These are phyloP conservation scores for Phaethornis superciliosus DNA, from an alignment of 2,113 vertebrate species.

Conservation along the genomic window DNA sequence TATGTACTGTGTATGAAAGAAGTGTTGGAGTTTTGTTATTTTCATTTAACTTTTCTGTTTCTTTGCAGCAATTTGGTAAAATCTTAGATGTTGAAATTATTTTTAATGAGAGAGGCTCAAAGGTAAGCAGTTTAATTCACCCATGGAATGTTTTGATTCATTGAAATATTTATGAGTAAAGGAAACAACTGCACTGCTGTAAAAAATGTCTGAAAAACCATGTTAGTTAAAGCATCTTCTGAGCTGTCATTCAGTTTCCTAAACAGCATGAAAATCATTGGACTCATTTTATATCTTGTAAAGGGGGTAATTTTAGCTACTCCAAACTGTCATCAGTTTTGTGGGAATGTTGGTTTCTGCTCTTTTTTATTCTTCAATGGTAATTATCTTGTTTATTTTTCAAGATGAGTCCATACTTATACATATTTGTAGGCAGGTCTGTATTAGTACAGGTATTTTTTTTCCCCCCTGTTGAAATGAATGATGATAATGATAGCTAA, in stretches of 20 bases:
- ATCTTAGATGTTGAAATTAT: constrained; percentile 98
- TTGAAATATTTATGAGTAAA: constrained; percentile 9
- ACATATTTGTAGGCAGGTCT: constrained; percentile 34
- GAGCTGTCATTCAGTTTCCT: constrained; percentile 39
- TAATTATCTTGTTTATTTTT: constrained; percentile 78
- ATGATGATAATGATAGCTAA: constrained; percentile 50
- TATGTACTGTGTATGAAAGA: neutral
- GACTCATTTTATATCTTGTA: constrained; percentile 42
- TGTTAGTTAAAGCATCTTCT: neutral
- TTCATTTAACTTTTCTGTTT: constrained; percentile 77
- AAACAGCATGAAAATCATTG: constrained; percentile 41
- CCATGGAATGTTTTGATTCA: constrained; percentile 22
- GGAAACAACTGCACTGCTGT: constrained; percentile 76
- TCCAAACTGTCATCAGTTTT: constrained; percentile 61
- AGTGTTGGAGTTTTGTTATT: neutral
- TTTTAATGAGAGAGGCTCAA: constrained; percentile 94
- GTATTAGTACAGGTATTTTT: constrained; percentile 23
- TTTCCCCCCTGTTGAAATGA: constrained; percentile 14
- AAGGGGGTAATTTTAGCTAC: constrained; percentile 52
- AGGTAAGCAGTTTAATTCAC: constrained; percentile 83
- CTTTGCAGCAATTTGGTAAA: constrained; percentile 96
- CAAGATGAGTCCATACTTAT: constrained; percentile 74
- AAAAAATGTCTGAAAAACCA: constrained; percentile 10
- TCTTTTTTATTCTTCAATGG: constrained; percentile 71
- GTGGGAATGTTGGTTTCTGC: constrained; percentile 59